Evolutionary conservation across 1,140 invertebrate species (phyloP), one percentile per base, ranked within the genome.

Genomic region (Bombus pascuorum): DNA sequence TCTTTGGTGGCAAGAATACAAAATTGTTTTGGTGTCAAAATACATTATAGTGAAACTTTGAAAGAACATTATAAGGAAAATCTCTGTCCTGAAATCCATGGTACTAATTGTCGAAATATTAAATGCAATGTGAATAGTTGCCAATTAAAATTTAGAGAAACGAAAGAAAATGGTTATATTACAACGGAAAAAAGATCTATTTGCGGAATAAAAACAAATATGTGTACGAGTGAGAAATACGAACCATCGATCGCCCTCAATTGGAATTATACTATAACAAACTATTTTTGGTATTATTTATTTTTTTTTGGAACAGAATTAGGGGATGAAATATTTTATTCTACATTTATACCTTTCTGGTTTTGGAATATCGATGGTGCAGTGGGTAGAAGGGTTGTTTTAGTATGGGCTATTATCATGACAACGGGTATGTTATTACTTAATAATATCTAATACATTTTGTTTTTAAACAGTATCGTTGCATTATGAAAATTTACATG

Each of bases 311-410:
- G 98, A 25, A 98, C 98, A 1, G 96, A 97, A 80, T 94, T 99
- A 37, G 98, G 98, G 0, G 98, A 98, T 95, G 98, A 98, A 95
- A 96, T 97, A 82, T 99, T 99, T 95, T 99, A 99, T 94, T 96
- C 97, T 0, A 95, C 96, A 18, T 98, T 98, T 92, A 98, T 99
- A 92, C 98, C 98, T 25, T 98, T 98, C 94, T 98, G 98, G 97
- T 98, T 98, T 91, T 99, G 98, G 98, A 99, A 99, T 94, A 96
- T 99, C 83, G 98, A 98, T 95, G 97, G 97, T 34, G 97, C 97
- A 53, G 97, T 98, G 47, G 97, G 97, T 18, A 95, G 98, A 89
- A 96, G 97, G 93, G 96, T 98, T 34, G 96, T 98, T 34, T 94
- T 98, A 42, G 96, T 98, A 6, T 99, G 98, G 98, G 96, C 97